phyloP scores from a whole-genome alignment of 2,888 invertebrate species.

The Eretmocerus hayati region DNA sequence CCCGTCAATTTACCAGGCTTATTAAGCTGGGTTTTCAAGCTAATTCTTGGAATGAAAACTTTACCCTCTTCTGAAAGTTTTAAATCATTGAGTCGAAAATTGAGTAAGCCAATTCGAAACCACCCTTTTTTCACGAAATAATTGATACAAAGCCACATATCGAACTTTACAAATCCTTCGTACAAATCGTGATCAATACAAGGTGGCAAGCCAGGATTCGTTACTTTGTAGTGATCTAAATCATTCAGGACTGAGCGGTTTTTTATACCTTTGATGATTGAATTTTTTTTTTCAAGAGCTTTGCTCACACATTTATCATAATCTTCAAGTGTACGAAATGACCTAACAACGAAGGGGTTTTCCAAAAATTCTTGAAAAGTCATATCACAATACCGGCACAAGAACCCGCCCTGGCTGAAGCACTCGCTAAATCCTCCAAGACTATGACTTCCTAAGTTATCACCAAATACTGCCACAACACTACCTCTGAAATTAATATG shows the following conservation, averaged over 20 bases:
- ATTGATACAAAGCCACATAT: neutral
- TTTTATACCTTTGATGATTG: neutral
- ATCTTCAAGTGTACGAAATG: neutral
- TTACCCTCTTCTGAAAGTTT: neutral
- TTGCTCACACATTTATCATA: slow-evolving; percentile 2
- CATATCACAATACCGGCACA: slow-evolving; percentile 4
- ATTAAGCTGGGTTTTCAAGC: neutral
- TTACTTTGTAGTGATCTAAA: slow-evolving; percentile 7
- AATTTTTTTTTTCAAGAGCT: neutral
- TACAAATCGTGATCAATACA: slow-evolving; percentile 3
- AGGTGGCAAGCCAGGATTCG: slow-evolving; percentile 3
- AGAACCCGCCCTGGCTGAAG: neutral
- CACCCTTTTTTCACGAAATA: slow-evolving; percentile 5
- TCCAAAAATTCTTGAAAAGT: neutral
- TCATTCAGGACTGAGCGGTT: too few species aligned
- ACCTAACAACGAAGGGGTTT: neutral
- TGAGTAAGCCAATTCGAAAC: slow-evolving; percentile 4
- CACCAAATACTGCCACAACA: slow-evolving; percentile 1
- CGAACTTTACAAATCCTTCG: slow-evolving; percentile 2
- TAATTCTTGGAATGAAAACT: neutral
- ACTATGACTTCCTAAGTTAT: slow-evolving; percentile 9
- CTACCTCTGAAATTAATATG: neutral
- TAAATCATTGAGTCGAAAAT: slow-evolving; percentile 3
- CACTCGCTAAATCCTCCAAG: slow-evolving; percentile 7
- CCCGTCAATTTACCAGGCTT: slow-evolving; percentile 1